Percentiles rank a stretch among this genome's conserved stretches.
Evolutionary conservation across 1,140 invertebrate species (phyloP).

Genomic region (Platyscapa corneri): DNA sequence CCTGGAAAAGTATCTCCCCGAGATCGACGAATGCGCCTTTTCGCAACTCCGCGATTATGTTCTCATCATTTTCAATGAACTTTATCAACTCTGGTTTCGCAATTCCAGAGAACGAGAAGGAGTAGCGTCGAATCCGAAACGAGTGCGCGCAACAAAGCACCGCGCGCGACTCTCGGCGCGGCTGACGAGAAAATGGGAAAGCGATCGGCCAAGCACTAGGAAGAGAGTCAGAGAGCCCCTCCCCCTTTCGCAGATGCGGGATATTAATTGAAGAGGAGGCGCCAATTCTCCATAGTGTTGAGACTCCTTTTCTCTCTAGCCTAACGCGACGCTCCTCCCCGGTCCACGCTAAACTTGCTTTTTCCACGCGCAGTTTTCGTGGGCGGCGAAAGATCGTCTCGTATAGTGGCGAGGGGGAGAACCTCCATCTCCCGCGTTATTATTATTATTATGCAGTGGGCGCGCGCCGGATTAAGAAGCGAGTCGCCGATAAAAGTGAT

Average conservation of each 20-base stretch:
- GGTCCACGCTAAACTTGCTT: slow-evolving; percentile 18
- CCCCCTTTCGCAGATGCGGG: background rate
- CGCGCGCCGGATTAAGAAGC: slow-evolving; percentile 66
- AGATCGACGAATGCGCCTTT: background rate
- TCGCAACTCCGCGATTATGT: background rate
- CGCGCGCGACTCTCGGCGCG: too few relatives aligned
- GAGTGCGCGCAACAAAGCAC: background rate
- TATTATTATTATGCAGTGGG: slow-evolving; percentile 57
- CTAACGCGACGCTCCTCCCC: slow-evolving; percentile 67
- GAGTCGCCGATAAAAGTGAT: slow-evolving; percentile 50
- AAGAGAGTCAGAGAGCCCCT: background rate
- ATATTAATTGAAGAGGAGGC: slow-evolving; percentile 69
- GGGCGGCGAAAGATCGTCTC: background rate
- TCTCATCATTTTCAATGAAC: background rate
- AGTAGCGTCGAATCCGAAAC: background rate
- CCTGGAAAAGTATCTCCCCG: background rate
- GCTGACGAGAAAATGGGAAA: slow-evolving; percentile 21
- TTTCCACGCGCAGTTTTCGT: background rate
- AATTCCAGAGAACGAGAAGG: background rate
- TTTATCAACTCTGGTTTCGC: background rate
- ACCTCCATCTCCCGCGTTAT: slow-evolving; percentile 60
- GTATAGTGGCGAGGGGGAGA: slow-evolving; percentile 11
- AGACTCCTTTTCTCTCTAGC: slow-evolving; percentile 61
- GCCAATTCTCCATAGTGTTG: slow-evolving; percentile 58
- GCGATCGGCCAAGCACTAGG: background rate